Percentiles rank a stretch among this genome's conserved stretches.
These are phyloP conservation scores for Thripadectes ignobilis DNA, from an alignment of 2,797 vertebrate species.

Conservation along the genomic window DNA sequence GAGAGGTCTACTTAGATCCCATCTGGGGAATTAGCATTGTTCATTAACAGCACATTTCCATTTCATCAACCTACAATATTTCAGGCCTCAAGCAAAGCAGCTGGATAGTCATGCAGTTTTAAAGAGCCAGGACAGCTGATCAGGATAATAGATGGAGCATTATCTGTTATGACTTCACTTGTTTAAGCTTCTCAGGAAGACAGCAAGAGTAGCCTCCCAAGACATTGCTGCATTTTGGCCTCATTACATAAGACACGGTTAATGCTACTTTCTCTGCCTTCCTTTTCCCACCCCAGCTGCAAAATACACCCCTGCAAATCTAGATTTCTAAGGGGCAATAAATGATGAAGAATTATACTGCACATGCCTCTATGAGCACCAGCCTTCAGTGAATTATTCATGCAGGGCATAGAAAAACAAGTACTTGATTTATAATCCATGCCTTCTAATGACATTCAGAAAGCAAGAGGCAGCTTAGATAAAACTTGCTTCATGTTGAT, in stretches of 20 bases:
- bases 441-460: not conserved
- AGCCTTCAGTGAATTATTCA: not conserved
- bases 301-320: not conserved
- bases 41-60: slow-evolving; percentile 42
- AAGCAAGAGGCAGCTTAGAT: not conserved
- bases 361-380: not conserved
- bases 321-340: not conserved
- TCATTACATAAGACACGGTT: not conserved
- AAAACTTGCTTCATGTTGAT: not conserved
- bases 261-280: not conserved
- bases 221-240: not conserved
- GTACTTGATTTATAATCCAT: too few relatives aligned
- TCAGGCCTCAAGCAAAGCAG: slow-evolving; percentile 33
- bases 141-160: not conserved
- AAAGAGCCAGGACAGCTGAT: not conserved
- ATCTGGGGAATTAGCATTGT: slow-evolving; percentile 51
- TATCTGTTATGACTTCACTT: not conserved
- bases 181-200: not conserved
- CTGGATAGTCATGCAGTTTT: slow-evolving; percentile 33
- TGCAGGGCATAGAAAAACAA: not conserved
- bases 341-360: not conserved
- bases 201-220: not conserved
- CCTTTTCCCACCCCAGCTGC: not conserved
- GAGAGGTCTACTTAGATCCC: slow-evolving; percentile 15
- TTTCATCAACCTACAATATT: not conserved